Percentiles rank a stretch among this genome's conserved stretches.
phyloP scores from a whole-genome alignment of 2,888 invertebrate genomes.

The Caenorhabditis panamensis region DNA sequence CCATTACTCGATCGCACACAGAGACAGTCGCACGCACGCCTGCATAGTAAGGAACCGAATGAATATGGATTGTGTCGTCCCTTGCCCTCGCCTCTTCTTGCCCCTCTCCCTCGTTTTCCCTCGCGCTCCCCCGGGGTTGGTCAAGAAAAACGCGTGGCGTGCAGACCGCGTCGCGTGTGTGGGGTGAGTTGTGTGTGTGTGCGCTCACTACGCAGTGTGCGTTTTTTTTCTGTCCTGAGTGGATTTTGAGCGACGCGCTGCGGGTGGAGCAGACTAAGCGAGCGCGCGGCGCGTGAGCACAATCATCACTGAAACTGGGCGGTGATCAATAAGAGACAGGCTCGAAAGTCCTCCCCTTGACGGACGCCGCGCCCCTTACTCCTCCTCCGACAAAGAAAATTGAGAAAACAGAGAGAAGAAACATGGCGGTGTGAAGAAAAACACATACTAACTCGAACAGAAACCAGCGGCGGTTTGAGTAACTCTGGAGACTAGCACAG shows the following conservation, averaged over 20 bases:
- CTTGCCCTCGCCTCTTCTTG: constrained; percentile 13
- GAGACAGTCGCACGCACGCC: constrained; percentile 17
- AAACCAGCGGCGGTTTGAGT: neutral
- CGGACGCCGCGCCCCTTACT: neutral
- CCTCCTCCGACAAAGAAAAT: neutral
- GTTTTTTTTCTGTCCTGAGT: neutral
- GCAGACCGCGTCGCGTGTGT: constrained; percentile 19
- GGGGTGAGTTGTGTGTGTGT: constrained; percentile 1
- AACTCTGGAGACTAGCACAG: neutral
- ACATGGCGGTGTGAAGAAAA: constrained; percentile 1
- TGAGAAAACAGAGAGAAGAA: neutral
- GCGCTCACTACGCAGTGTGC: neutral
- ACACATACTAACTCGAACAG: neutral
- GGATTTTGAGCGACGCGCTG: constrained; percentile 10
- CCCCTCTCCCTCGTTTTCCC: constrained; percentile 4
- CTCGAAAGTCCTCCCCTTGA: neutral
- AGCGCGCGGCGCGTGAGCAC: neutral
- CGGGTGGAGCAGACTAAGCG: neutral
- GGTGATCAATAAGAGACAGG: constrained; percentile 10
- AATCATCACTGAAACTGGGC: constrained; percentile 6
- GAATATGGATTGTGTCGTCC: constrained; percentile 19
- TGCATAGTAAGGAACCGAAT: constrained; percentile 24
- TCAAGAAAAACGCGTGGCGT: constrained; percentile 27
- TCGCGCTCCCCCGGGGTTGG: neutral
- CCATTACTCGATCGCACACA: constrained; percentile 25